Evolutionary conservation across 37 sponge, comb jelly and placozoan genomes (phyloP), one percentile per base, ranked within the genome.

Genomic region (Dysidea cf. avara): DNA sequence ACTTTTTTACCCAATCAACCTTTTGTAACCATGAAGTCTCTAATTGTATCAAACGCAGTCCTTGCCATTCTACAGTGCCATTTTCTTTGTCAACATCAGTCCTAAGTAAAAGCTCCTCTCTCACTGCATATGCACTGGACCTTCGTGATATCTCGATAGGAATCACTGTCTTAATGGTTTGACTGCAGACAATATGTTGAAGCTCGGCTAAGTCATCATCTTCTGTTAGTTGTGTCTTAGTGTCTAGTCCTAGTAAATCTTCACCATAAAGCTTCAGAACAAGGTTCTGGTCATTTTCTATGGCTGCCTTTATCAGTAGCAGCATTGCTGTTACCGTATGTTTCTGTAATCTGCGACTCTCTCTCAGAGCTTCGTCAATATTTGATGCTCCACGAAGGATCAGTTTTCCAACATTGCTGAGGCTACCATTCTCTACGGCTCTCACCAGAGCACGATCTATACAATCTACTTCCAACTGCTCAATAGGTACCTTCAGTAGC

Each of bases 181-280:
- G 33, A 12, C 1, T 36, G 60, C 56, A 67, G 25, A 84, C 83
- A 13, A 66, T 79, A 20, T 64, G 67, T 37, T 79, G 87, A 11
- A 86, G 72, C 20, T 70, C 79, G 0, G 71, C 51, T 43, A 86
- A 80, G 20, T 78, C 80, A 21, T 82, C 81, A 0, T 28, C 39
- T 46, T n/a, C 33, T 35, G 17, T 77, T 30, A 1, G 14, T 2
- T 6, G 37, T 24, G 12, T 47, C 56, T 3, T 13, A 63, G 0
- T n/a, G n/a, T n/a, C n/a, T n/a, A n/a, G n/a, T n/a, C n/a, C n/a
- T n/a, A n/a, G n/a, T n/a, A n/a, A n/a, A n/a, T n/a, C n/a, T n/a
- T n/a, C 80, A 12, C 83, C 83, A 78, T 75, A 88, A 48, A 88
- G 68, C 17, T 62, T 77, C 21, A 83, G 80, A 29, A 88, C 79